Base-by-base conservation (phyloP, 1,140 invertebrate genomes). In the Cherax quadricarinatus region DNA sequence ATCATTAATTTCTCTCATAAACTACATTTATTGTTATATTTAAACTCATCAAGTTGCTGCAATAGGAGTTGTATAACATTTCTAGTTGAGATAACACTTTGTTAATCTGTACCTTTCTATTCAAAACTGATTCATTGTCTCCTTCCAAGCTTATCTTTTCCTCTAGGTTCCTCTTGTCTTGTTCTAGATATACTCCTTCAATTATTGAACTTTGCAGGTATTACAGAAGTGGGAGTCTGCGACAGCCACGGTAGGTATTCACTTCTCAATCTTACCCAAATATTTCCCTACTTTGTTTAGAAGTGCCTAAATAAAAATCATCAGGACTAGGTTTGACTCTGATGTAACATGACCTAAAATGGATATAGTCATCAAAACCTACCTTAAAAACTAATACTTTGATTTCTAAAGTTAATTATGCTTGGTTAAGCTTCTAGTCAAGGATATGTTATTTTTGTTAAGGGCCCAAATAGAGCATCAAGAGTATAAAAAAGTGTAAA, bases 191-290 rank as follows among this genome's bases (percentile, higher is more conserved):
- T 66, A 66, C 62, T 66, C 62, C 62, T 66, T 66, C 62, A 18
- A 66, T 16, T 16, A 66, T 66, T 66, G 62, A 66, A 66, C 62
- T 66, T 89, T 89, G 79, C 88, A 89, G 88, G 88, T 89, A 89
- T 89, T 89, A 89, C 88, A 81, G 88, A 41, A 89, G 88, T 51
- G 79, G 88, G 12, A 81, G 62, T 7, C 79, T 48, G 10, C 79
- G 88, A 70, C 80, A 89, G 49, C 30, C 88, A 9, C 88, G 88
- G 88, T 89, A 89, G 88, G 88, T 89, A 83, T 5, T 57, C 62
- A 66, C 16, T 66, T 18, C 18, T 66, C 14, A 18, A 5, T 18
- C 18, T 66, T 66, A 18, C 62, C 62, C 18, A 5, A 21, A 66
- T 66, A 66, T 66, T 66, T 18, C 7, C 62, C 62, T 5, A 18